phyloP scores from a whole-genome alignment of 2,113 vertebrate genomes.

The Caranx melampygus region DNA sequence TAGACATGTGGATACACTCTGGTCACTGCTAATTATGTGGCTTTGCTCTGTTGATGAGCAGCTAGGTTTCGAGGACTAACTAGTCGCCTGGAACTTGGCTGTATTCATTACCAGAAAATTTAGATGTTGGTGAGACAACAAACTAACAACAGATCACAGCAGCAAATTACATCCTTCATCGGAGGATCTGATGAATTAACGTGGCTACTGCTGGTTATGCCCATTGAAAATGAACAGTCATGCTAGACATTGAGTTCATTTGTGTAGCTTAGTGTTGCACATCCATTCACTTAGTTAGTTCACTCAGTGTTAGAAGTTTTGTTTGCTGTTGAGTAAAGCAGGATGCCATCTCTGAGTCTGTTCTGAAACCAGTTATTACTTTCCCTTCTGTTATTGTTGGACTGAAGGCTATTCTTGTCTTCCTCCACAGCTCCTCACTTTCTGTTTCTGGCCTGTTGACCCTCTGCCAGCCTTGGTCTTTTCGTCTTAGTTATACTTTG shows the following conservation, averaged over 20 bases:
- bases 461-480: not conserved
- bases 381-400: not conserved
- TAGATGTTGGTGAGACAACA: not conserved
- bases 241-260: not conserved
- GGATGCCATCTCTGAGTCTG: not conserved
- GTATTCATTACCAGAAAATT: not conserved
- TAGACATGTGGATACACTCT: too few species aligned
- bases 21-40: too few species aligned
- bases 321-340: not conserved
- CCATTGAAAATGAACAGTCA: not conserved
- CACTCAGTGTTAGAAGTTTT: not conserved
- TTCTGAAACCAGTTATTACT: not conserved
- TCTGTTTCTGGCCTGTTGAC: not conserved
- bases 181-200: not conserved
- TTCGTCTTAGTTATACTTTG: not conserved
- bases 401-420: not conserved
- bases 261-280: not conserved
- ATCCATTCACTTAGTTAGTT: not conserved
- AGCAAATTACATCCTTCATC: not conserved
- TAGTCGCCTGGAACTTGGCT: not conserved
- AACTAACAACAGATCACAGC: not conserved
- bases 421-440: not conserved
- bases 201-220: too few species aligned
- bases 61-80: too few species aligned
- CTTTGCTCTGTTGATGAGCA: too few species aligned